A percentile compares a stretch with the other conserved stretches of the same genome.
Conservation (phyloP, 2,797 vertebrate genomes). For the Helostoma temminkii region DNA sequence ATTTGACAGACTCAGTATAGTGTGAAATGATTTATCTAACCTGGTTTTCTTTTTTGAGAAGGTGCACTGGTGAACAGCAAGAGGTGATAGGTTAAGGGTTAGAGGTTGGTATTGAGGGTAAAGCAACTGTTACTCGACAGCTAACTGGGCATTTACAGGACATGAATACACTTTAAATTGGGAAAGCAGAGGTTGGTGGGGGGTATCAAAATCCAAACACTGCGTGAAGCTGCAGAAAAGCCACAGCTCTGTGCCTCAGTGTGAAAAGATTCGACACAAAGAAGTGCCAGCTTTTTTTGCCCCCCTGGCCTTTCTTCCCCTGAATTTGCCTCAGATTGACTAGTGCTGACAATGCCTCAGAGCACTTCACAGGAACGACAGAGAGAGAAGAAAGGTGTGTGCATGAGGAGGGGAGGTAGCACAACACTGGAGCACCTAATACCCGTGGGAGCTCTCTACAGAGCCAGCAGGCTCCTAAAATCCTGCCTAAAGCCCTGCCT, state of each 20-base stretch:
- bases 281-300: constrained; percentile 47
- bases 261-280: constrained; percentile 65
- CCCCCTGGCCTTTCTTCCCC: constrained; percentile 51
- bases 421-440: constrained; percentile 69
- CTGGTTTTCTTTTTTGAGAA: neutral
- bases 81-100: constrained; percentile 24
- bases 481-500: constrained; percentile 35
- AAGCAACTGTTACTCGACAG: constrained; percentile 38
- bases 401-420: constrained; percentile 12
- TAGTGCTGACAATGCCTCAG: constrained; percentile 68
- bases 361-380: constrained; percentile 57
- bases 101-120: constrained; percentile 17
- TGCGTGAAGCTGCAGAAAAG: constrained; percentile 44
- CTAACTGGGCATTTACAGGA: constrained; percentile 42
- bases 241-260: constrained; percentile 31
- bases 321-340: constrained; percentile 69
- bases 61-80: constrained; percentile 26
- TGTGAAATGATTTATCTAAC: neutral
- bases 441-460: constrained; percentile 73
- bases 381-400: constrained; percentile 34
- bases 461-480: constrained; percentile 59
- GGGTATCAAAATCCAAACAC: constrained; percentile 32
- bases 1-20: constrained; percentile 2
- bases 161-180: constrained; percentile 46
- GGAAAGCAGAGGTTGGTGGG: constrained; percentile 30